Evolutionary conservation across 1,140 invertebrate genomes (phyloP).

Genomic region (Yoshiicerus persimilis): DNA sequence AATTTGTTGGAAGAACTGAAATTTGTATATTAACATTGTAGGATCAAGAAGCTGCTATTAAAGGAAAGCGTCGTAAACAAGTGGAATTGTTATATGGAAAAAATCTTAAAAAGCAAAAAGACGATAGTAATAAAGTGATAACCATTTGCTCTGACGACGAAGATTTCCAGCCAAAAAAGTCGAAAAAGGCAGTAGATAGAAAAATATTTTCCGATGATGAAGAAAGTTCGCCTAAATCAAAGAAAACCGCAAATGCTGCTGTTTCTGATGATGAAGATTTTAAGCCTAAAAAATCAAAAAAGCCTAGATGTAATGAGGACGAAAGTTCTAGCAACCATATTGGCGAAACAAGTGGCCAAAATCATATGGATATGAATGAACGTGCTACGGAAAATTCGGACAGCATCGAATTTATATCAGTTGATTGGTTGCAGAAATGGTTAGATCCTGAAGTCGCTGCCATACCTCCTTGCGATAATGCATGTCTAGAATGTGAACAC

Average conservation of each 20-base stretch:
- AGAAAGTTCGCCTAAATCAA: background rate
- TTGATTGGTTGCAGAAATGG: slow-evolving; percentile 59
- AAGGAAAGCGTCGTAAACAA: slow-evolving; percentile 6
- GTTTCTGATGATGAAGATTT: background rate
- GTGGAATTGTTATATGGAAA: background rate
- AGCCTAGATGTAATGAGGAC: background rate
- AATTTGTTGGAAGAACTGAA: too few relatives aligned
- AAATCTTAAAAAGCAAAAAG: background rate
- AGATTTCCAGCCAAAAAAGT: background rate
- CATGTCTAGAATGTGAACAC: slow-evolving; percentile 58
- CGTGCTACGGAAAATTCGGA: background rate
- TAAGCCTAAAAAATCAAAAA: background rate
- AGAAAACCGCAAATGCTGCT: background rate
- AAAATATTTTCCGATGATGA: background rate
- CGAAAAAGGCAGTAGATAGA: background rate
- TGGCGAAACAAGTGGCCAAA: background rate
- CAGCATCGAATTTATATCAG: slow-evolving; percentile 59
- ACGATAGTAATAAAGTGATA: background rate
- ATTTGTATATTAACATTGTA: slow-evolving; percentile 27
- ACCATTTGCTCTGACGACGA: background rate
- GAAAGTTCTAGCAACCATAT: background rate
- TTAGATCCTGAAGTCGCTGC: slow-evolving; percentile 51
- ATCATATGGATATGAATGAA: background rate
- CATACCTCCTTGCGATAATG: slow-evolving; percentile 57
- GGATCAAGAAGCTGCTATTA: slow-evolving; percentile 55